Evolutionary conservation across 2,888 invertebrate genomes (phyloP).

Genomic region (Plagiodera versicolora): DNA sequence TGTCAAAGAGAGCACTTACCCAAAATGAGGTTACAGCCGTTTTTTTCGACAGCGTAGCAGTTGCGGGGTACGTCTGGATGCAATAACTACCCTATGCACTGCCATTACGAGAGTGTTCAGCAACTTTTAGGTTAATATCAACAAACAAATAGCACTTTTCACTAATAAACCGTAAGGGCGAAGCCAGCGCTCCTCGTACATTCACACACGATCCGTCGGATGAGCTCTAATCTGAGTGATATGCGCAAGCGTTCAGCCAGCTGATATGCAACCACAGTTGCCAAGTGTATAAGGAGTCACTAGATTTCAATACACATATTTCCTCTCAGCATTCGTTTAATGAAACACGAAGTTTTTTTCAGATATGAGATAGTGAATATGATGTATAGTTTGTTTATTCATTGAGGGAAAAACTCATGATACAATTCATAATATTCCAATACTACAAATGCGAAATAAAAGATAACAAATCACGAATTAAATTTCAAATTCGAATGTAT

Average conservation of each 20-base stretch:
- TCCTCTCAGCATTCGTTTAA: neutral
- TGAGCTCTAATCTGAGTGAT: slow-evolving; percentile 26
- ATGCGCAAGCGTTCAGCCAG: slow-evolving; percentile 34
- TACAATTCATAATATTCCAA: too few relatives aligned
- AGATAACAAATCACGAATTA: too few relatives aligned
- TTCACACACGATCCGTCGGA: slow-evolving; percentile 46
- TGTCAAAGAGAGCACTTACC: slow-evolving; percentile 46
- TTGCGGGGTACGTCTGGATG: slow-evolving; percentile 29
- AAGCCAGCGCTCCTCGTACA: slow-evolving; percentile 42
- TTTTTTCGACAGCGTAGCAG: slow-evolving; percentile 35
- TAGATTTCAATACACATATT: neutral
- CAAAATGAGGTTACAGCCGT: slow-evolving; percentile 47
- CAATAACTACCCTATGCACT: slow-evolving; percentile 32
- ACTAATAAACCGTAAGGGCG: slow-evolving; percentile 45
- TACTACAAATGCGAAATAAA: too few relatives aligned
- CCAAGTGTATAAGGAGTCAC: neutral
- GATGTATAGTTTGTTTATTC: too few relatives aligned
- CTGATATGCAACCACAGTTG: slow-evolving; percentile 21
- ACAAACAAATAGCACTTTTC: slow-evolving; percentile 50
- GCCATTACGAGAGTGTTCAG: slow-evolving; percentile 41
- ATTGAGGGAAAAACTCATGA: too few relatives aligned
- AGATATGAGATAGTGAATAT: too few relatives aligned
- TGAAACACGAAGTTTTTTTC: too few relatives aligned
- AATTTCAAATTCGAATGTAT: too few relatives aligned
- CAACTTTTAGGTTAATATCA: slow-evolving; percentile 52